phyloP scores from a whole-genome alignment of 2,888 invertebrate genomes.

The Chirona hameri region DNA sequence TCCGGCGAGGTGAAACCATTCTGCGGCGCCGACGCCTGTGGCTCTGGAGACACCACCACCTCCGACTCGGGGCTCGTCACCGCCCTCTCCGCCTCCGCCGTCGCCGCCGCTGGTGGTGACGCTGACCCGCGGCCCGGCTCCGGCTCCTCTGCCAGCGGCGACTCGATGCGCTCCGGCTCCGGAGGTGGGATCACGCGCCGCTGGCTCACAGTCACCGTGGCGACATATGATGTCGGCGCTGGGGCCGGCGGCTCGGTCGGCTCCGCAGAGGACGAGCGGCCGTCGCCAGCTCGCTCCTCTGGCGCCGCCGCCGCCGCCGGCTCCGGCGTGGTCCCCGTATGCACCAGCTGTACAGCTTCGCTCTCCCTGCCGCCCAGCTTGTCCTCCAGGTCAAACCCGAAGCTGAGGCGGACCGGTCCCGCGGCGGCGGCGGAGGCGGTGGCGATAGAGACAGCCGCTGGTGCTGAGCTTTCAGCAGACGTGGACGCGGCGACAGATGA shows the following conservation, averaged over 20 bases:
- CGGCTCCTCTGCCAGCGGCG: no score
- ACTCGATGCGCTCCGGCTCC: neutral
- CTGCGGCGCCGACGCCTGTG: neutral
- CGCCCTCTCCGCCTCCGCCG: neutral
- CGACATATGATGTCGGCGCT: neutral
- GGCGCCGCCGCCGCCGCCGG: no score
- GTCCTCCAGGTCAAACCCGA: neutral
- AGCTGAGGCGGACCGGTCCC: neutral
- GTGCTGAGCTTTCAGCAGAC: no score
- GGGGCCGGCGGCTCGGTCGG: neutral
- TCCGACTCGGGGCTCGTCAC: neutral
- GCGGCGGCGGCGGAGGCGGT: neutral
- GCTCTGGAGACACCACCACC: neutral
- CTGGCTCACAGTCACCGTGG: neutral
- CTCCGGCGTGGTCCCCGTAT: neutral
- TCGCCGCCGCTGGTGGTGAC: neutral
- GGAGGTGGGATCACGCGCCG: neutral
- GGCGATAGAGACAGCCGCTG: neutral
- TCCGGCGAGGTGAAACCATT: neutral
- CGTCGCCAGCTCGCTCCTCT: neutral
- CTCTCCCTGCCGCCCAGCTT: neutral
- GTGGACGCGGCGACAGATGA: no score
- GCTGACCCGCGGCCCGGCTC: neutral
- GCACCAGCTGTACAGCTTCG: neutral
- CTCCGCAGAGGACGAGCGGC: neutral